Base-by-base conservation (phyloP, 2,888 invertebrate species). In the Lumbricus terrestris region DNA sequence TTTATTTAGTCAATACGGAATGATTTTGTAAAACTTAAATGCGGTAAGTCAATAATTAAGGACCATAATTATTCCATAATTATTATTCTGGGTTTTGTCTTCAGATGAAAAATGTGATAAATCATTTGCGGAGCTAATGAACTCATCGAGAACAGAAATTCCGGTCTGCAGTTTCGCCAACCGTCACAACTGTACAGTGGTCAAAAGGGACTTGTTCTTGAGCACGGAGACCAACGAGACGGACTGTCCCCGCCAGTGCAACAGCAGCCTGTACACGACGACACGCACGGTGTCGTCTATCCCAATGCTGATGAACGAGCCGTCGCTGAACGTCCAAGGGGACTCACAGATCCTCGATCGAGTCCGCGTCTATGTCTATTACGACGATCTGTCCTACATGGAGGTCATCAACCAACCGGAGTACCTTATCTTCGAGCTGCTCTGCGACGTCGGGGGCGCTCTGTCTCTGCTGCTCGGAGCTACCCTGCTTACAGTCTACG, bases 401-500 rank as follows among this genome's bases (percentile, higher is more conserved):
- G 34, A 85, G 8, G 85, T 35, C 5, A 34, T 16, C 4, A 85
- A 37, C 35, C 20, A 35, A 20, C 13, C 85, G 33, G 85, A 34
- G 6, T 35, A 85, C 35, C 0, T 4, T 8, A 8, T 37, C 34
- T 20, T 85, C 8, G 85, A 85, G 16, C 85, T 85, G 85, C 34
- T 85, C 34, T 35, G 5, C 85, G 85, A 85, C 35, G 35, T 85
- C 33, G 37, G 85, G 8, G 85, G 85, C 6, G 85, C 85, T 23
- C 85, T 85, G 85, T 85, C 85, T 4, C 85, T 85, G 37, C 35
- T 85, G 11, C 85, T 85, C 85, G 85, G 85, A 6, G 85, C 85
- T 8, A 85, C 85, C 18, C 85, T 85, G 20, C 85, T 85, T 35
- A 85, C 85, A 34, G 85, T 85, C 85, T 85, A 85, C 35, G 85